Evolutionary conservation across 2,888 invertebrate genomes (phyloP).

Genomic region (Thymelicus acteon): DNA sequence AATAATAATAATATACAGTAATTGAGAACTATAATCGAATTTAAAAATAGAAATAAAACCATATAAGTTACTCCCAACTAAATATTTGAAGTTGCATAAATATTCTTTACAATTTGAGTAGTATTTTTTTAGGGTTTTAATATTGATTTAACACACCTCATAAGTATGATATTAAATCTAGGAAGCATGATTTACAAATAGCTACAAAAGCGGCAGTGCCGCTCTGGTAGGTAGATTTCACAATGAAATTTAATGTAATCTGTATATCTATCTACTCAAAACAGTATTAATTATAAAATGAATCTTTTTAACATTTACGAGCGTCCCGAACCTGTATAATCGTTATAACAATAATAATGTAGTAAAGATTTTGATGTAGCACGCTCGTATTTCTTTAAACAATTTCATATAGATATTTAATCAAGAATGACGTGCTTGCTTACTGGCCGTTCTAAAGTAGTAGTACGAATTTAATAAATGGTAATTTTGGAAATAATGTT

Average conservation of each 20-base stretch:
- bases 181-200: conserved; percentile 28
- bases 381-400: too few relatives aligned
- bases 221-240: conserved; percentile 9
- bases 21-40: too few relatives aligned
- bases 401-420: too few relatives aligned
- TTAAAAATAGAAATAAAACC: too few relatives aligned
- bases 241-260: neutral
- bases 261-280: neutral
- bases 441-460: neutral
- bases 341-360: neutral
- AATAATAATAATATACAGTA: too few relatives aligned
- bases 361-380: too few relatives aligned
- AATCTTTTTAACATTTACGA: neutral
- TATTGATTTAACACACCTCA: conserved; percentile 14
- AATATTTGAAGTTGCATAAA: neutral
- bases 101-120: neutral
- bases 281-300: neutral
- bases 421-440: too few relatives aligned
- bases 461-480: neutral
- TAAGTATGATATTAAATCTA: conserved; percentile 24
- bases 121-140: neutral
- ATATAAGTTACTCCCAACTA: neutral
- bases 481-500: neutral
- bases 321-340: neutral
- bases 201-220: conserved; percentile 2